Base-by-base conservation (phyloP, 2,888 invertebrate species). In the Pammene fasciana region DNA sequence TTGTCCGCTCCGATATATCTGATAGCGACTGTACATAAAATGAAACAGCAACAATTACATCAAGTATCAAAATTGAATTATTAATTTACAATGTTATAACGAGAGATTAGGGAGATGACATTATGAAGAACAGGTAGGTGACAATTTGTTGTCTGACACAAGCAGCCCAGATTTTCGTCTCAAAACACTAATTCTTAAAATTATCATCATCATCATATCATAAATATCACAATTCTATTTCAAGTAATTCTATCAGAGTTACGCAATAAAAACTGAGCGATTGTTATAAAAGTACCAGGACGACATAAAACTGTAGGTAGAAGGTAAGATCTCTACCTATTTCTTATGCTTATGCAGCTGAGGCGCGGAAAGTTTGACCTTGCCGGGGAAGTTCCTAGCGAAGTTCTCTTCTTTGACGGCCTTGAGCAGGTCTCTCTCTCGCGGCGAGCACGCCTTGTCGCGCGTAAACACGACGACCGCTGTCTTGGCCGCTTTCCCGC, bases 331-430 rank as follows among this genome's bases (percentile, higher is more conserved):
- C n/a, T n/a, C n/a, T 26, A 6, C 16, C 65, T 54, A 72, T 85
- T 95, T 96, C 80, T 94, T 95, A 71, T 94, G 87, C 76, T 94
- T 95, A 81, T 95, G 96, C 71, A 97, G 85, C 81, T 96, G 96
- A 0, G 98, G 97, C 1, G 98, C 97, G 1, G 98, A 97, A 50
- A 99, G 90, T 88, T 99, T 99, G 0, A 99, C 99, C 92, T 99
- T 99, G 45, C 99, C 99, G 10, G 99, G 99, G 84, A 99, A 95
- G 93, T 99, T 99, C 75, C 98, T 94, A 0, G 98, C 97, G 41
- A 98, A 90, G 72, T 96, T 96, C 82, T 98, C 98, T 80, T 99
- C 99, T 86, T 97, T 97, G 9, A 99, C 96, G 4, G 97, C 97
- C 83, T 97, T 97, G 6, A 99, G 92, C 11, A 99, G 93, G 87